A percentile compares a stretch with the other conserved stretches of the same genome.
Evolutionary conservation across 2,888 invertebrate species (phyloP).

Genomic region (Adineta ricciae): DNA sequence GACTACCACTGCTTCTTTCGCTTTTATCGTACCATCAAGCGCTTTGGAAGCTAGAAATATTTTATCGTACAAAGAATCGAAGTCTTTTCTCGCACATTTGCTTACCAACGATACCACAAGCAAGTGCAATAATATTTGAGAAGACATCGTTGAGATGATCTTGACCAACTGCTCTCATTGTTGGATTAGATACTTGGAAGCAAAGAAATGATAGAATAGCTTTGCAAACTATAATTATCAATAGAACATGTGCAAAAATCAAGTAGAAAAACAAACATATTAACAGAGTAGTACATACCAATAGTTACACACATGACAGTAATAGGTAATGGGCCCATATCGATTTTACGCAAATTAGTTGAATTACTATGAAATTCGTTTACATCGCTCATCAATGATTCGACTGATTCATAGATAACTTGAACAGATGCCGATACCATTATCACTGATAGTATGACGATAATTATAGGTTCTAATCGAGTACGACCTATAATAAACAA

Average conservation of each 20-base stretch:
- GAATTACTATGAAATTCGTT: background rate
- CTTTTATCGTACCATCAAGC: background rate
- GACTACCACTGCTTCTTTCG: background rate
- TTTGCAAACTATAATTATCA: constrained; percentile 44
- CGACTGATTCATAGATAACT: constrained; percentile 47
- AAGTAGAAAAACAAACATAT: background rate
- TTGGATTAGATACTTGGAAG: constrained; percentile 39
- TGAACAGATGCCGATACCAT: constrained; percentile 52
- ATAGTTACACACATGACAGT: background rate
- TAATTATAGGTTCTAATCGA: constrained; percentile 50
- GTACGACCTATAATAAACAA: constrained; percentile 42
- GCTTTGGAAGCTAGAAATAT: background rate
- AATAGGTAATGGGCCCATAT: background rate
- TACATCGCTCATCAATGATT: constrained; percentile 40
- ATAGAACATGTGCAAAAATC: background rate
- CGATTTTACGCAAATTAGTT: background rate
- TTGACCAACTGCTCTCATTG: constrained; percentile 48
- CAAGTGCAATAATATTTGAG: constrained; percentile 50
- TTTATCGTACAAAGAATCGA: constrained; percentile 50
- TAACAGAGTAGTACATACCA: background rate
- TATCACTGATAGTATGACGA: constrained; percentile 50
- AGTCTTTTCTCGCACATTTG: constrained; percentile 47
- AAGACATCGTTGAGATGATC: constrained; percentile 53
- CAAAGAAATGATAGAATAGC: constrained; percentile 42
- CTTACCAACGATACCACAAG: constrained; percentile 49